Base-by-base conservation (phyloP, 2,797 vertebrate species). In the Eulemur albifrons region DNA sequence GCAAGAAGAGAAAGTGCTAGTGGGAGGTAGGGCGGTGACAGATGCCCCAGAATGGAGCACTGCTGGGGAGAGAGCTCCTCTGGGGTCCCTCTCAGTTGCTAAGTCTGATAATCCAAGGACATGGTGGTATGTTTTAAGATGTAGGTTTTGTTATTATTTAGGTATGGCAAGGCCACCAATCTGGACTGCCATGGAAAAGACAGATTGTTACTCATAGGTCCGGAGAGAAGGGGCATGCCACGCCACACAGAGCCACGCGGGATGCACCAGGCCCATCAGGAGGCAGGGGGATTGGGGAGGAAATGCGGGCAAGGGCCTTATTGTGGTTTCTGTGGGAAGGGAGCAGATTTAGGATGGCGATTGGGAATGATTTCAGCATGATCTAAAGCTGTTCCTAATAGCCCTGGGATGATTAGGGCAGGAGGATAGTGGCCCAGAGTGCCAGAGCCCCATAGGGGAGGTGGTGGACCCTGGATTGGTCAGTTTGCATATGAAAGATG, bases 171-270 rank as follows among this genome's bases (percentile, higher is more conserved):
- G 48, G 32, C 50, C 27, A 30, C 32, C 67, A 8, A 48, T 50
- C 52, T 35, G 50, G 7, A 59, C 57, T 35, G 7, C 30, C 11
- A 69, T 84, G 20, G 15, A 35, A 79, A 79, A 72, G 59, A n/a
- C 20, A 52, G 32, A 57, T 63, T 70, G 20, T 89, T 52, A 54
- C 7, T 63, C 27, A 30, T 8, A n/a, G 57, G 25, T 69, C n/a
- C 12, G n/a, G n/a, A 25, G 40, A 76, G 10, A 32, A 82, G 17
- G 12, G 8, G 14, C 10, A 61, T 5, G 5, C 5, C 25, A 7
- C 1, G 1, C 21, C 54, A 13, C 9, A 5, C 1, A 5, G 27
- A 20, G 27, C 48, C 27, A 63, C 10, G 7, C 0, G 43, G 59
- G 35, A 40, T 25, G 7, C 50, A 12, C 65, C 38, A 18, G 7